phyloP scores from a whole-genome alignment of 2,888 invertebrate genomes.

The Ephialtes manifestator region DNA sequence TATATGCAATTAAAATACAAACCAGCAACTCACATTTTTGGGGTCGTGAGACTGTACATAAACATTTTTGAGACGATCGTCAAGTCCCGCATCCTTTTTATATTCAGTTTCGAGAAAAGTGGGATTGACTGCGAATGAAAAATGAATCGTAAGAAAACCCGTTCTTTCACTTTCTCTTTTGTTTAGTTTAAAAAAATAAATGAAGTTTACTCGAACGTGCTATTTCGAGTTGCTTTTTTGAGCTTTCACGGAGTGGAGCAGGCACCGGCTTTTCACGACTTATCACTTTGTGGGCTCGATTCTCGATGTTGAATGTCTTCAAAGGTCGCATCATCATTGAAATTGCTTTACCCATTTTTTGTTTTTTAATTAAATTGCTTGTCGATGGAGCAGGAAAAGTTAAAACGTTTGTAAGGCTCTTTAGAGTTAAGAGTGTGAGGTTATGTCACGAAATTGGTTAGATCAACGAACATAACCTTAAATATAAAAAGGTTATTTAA shows the following conservation, averaged over 20 bases:
- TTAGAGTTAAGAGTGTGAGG: background rate
- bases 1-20: background rate
- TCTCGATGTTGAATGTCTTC: slow-evolving; percentile 92
- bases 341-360: slow-evolving; percentile 90
- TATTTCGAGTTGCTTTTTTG: slow-evolving; percentile 89
- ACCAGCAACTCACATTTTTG: slow-evolving; percentile 62
- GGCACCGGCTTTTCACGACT: slow-evolving; percentile 89
- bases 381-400: background rate
- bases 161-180: background rate
- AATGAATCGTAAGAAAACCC: slow-evolving; percentile 17
- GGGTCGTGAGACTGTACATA: slow-evolving; percentile 90
- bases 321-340: slow-evolving; percentile 88
- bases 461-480: slow-evolving; percentile 6
- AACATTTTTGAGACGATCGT: slow-evolving; percentile 90
- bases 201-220: slow-evolving; percentile 86
- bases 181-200: background rate
- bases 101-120: slow-evolving; percentile 88
- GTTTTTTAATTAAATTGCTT: slow-evolving; percentile 17
- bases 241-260: slow-evolving; percentile 90
- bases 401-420: background rate
- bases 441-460: slow-evolving; percentile 25
- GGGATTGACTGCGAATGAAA: slow-evolving; percentile 87
- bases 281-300: slow-evolving; percentile 91
- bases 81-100: slow-evolving; percentile 89
- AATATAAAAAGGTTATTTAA: background rate